Conservation (phyloP, 2,797 vertebrate genomes). For the Siniperca obscura region DNA sequence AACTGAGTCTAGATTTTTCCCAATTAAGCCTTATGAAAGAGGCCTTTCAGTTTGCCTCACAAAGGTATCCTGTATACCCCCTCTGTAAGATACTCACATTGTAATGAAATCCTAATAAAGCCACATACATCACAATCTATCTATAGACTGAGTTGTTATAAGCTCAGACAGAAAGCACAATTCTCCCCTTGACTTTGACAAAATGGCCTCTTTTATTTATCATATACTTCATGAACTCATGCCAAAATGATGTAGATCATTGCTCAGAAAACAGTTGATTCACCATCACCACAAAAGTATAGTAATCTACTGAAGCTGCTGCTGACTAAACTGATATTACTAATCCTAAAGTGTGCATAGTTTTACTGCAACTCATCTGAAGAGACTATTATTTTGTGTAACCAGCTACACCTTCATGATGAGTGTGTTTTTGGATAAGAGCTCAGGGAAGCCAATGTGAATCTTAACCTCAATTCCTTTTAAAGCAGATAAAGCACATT, state of each 20-base stretch:
- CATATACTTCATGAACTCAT: constrained; percentile 22
- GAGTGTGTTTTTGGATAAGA: constrained; percentile 33
- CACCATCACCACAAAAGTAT: not conserved
- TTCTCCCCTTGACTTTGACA: constrained; percentile 17
- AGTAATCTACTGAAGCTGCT: not conserved
- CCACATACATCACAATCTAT: constrained; percentile 38
- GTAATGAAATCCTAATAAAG: constrained; percentile 73
- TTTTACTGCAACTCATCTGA: constrained; percentile 5
- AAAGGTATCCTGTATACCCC: constrained; percentile 73
- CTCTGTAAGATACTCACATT: constrained; percentile 62
- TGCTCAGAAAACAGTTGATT: constrained; percentile 14
- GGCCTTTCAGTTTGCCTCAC: constrained; percentile 76
- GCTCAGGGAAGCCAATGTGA: constrained; percentile 26
- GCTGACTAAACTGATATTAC: constrained; percentile 9
- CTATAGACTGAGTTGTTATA: constrained; percentile 45
- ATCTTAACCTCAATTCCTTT: constrained; percentile 40
- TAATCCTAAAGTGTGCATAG: constrained; percentile 7
- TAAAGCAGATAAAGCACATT: constrained; percentile 68
- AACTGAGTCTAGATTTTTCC: constrained; percentile 73
- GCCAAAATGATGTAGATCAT: constrained; percentile 22
- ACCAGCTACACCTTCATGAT: constrained; percentile 40
- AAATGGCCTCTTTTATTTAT: constrained; percentile 16
- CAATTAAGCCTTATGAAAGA: constrained; percentile 78
- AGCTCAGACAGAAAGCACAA: constrained; percentile 24
- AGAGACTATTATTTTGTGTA: not conserved